Evolutionary conservation across 1,140 invertebrate genomes (phyloP).

Genomic region (Macrocentrus cingulum): DNA sequence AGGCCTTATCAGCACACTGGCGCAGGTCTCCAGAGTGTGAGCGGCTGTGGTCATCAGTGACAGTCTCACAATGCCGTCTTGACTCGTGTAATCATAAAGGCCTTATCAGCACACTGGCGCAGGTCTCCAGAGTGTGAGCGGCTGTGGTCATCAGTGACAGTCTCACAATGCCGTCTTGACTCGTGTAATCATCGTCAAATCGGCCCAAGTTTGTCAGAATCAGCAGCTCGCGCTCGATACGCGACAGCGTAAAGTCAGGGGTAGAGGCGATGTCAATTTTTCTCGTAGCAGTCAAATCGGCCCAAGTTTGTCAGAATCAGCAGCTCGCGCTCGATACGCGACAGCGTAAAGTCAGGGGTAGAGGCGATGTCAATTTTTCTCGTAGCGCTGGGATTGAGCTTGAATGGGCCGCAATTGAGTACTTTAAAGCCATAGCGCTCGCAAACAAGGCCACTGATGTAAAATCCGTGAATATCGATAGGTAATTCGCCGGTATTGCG

Average conservation of each 20-base stretch:
- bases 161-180: slow-evolving; percentile 38
- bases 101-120: slow-evolving; percentile 70
- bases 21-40: slow-evolving; percentile 74
- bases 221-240: slow-evolving; percentile 56
- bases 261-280: no score
- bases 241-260: slow-evolving; percentile 89
- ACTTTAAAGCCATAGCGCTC: no score
- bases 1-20: slow-evolving; percentile 73
- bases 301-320: slow-evolving; percentile 64
- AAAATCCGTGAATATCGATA: no score
- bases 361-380: no score
- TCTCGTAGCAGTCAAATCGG: no score
- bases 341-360: slow-evolving; percentile 91
- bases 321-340: slow-evolving; percentile 70
- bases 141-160: slow-evolving; percentile 76
- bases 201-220: slow-evolving; percentile 49
- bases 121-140: slow-evolving; percentile 71
- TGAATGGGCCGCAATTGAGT: no score
- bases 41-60: slow-evolving; percentile 76
- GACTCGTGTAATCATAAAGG: slow-evolving; percentile 77
- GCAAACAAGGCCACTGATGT: no score
- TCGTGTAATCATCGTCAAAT: no score
- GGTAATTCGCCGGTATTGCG: no score
- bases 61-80: slow-evolving; percentile 41
- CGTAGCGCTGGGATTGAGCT: no score